Base-by-base conservation (phyloP, 2,888 invertebrate genomes). In the Coenonympha arcania region DNA sequence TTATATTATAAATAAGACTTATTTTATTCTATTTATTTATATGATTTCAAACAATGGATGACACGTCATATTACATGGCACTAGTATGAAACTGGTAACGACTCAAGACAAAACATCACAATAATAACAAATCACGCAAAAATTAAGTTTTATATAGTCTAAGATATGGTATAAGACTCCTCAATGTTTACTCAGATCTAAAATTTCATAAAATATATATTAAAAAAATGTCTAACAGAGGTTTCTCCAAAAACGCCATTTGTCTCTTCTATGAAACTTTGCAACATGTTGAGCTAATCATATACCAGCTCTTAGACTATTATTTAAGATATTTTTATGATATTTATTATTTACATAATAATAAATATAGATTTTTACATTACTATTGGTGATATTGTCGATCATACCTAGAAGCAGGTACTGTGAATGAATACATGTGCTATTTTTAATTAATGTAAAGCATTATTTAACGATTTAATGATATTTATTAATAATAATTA, bases 321-420 rank as follows among this genome's bases (percentile, higher is more conserved):
- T 48, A 42, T 26, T 43, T 49, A 52, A 51, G 58, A 57, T 44
- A 45, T 8, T 30, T 58, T 51, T 37, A 61, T 59, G 58, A 60
- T 61, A 65, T 68, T 66, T 71, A 66, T 65, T 61, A 65, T 68
- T 66, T 71, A 66, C 66, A 65, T 57, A 58, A 43, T 31, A 42
- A 42, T 31, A 39, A 31, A 31, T 31, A 26, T 3, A 30, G 31
- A 31, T 42, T 60, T 54, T 57, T 64, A 65, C 64, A 65, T 60
- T 62, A 63, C 34, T n/a, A n/a, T n/a, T 53, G 61, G 61, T 60
- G 43, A 79, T 79, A 79, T 81, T 81, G 78, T 79, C 76, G 56
- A 65, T 68, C 63, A 73, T 72, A 76, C 73, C 72, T 77, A 75
- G 58, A 70, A 68, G 72, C 79, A 79, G 79, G 81, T 81, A 83